Evolutionary conservation across 1,140 invertebrate genomes (phyloP), one percentile per base, ranked within the genome.

Genomic region (Tetragnatha versicolor): DNA sequence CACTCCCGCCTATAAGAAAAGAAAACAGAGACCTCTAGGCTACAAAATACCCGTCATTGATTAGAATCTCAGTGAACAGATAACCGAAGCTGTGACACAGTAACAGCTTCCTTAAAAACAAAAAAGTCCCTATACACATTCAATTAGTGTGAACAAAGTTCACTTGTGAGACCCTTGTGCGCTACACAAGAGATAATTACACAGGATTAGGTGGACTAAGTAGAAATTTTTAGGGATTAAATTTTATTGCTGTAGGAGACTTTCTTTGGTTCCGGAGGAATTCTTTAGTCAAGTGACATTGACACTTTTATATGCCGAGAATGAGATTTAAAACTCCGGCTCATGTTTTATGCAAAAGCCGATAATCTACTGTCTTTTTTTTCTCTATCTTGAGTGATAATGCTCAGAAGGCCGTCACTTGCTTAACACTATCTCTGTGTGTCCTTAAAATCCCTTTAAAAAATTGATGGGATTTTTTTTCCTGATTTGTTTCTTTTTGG

Each of bases 311-410:
- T 58, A n/a, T 5, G 31, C 22, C 31, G 31, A 25, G 51, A 42
- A 61, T 31, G 58, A 17, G 39, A 65, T 65, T 65, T 65, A 39
- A 65, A 65, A n/a, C 42, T 42, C 42, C 17, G 6, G n/a, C 61
- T 65, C 61, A 65, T 65, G 12, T 65, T 42, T 65, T 42, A 65
- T 65, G 14, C 61, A 65, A 22, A 7, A 39, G 9, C 7, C n/a
- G 7, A 6, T 65, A 65, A 65, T 65, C 61, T 25, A 29, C 31
- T 65, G 12, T 17, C 17, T 1, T 7, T 7, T 20, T 39, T 65
- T 29, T 42, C 5, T 65, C 25, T 25, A 9, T 25, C 17, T 20
- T 25, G 22, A 55, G 17, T n/a, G n/a, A n/a, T n/a, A n/a, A n/a
- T n/a, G n/a, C n/a, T n/a, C n/a, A n/a, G 17, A 22, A 55, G 17